Base-by-base conservation (phyloP, 2,113 vertebrate species). In the Acrocephalus arundinaceus region DNA sequence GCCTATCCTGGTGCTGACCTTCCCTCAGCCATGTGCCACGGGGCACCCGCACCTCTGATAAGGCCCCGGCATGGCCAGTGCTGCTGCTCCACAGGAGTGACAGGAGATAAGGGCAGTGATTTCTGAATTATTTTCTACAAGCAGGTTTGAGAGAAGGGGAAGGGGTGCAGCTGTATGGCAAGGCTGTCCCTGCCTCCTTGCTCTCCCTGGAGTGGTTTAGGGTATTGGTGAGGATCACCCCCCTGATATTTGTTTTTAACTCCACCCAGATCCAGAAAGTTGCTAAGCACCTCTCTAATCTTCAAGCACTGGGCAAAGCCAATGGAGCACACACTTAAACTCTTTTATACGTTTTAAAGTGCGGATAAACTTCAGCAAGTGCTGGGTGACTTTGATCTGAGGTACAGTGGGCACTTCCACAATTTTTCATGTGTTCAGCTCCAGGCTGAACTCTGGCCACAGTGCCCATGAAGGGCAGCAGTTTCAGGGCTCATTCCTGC, bases 1-100 rank as follows among this genome's bases (percentile, higher is more conserved):
- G 95, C 57, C 86, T 97, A 94, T 87, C 96, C 94, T 19, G 8
- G 90, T 12, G 0, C n/a, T 97, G 96, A 97, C 96, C 94, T 95
- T 61, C 84, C 93, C 62, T 6, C 66, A 94, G 92, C 88, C 97
- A 97, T 85, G 89, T 97, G 92, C 75, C 62, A 57, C 3, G 17
- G 94, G 89, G 93, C 79, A 57, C 79, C 74, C 5, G 12, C 5
- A 6, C 63, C 66, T 49, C 70, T 0, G 11, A 43, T 41, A 59
- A 48, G 2, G 6, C 48, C 72, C 48, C 1, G 1, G 70, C 52
- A 3, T 1, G 3, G 71, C 67, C 10, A 0, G 37, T 2, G 0
- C 68, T 86, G 87, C 76, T 55, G 80, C 58, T 46, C 33, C 1
- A 0, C 35, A 9, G 78, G 82, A 93, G 62, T 70, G 74, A 37